These are phyloP conservation scores for Pachydiplax longipennis DNA, from an alignment of 2,888 invertebrate genomes.

Conservation along the genomic window DNA sequence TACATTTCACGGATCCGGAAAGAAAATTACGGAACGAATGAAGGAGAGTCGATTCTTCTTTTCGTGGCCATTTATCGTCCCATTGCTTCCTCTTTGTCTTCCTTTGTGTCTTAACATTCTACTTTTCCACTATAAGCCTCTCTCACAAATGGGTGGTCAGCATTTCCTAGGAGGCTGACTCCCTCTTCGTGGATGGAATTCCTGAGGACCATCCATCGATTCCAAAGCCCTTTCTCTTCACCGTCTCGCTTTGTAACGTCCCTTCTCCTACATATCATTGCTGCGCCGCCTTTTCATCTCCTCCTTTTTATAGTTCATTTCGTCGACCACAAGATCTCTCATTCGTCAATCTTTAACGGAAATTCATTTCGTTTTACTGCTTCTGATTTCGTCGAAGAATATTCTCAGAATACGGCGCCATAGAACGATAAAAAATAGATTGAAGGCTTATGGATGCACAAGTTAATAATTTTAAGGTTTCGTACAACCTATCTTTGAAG, in stretches of 20 bases:
- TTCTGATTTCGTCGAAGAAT: not conserved
- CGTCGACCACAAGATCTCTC: not conserved
- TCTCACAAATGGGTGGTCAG: constrained; percentile 43
- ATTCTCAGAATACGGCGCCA: not conserved
- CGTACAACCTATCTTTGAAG: too few relatives aligned
- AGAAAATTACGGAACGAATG: too few relatives aligned
- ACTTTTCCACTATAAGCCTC: not conserved
- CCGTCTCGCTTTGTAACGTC: not conserved
- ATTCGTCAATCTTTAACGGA: not conserved
- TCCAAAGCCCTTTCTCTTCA: not conserved
- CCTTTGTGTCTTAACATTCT: not conserved
- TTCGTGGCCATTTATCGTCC: not conserved
- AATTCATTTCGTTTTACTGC: not conserved
- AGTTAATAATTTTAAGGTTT: too few relatives aligned
- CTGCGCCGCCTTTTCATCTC: not conserved
- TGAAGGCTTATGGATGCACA: too few relatives aligned
- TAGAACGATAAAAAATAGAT: too few relatives aligned
- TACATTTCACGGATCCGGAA: too few relatives aligned
- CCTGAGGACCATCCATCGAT: constrained; percentile 41
- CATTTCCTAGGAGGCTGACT: constrained; percentile 38
- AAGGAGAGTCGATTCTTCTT: too few relatives aligned
- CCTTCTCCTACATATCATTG: not conserved
- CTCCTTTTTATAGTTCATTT: not conserved
- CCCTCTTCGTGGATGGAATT: constrained; percentile 27
- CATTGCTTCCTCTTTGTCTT: not conserved